These are phyloP conservation scores for Enchytraeus crypticus DNA, from an alignment of 2,888 invertebrate species.

Conservation along the genomic window DNA sequence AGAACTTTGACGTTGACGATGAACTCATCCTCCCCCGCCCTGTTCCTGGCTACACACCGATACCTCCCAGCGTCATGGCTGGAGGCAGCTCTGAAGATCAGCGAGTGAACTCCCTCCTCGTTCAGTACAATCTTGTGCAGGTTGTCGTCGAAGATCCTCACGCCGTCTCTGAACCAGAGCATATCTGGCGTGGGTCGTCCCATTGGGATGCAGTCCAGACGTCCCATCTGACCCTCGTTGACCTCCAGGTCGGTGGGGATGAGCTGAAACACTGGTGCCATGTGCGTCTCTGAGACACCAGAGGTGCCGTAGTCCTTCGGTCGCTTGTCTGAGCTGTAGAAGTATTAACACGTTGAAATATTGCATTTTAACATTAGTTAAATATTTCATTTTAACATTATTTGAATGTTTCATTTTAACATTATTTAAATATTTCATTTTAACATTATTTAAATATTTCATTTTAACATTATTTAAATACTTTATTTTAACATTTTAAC, in stretches of 20 bases:
- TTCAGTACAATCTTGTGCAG: slow-evolving; percentile 69
- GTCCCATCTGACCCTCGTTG: slow-evolving; percentile 50
- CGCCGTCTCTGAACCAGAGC: slow-evolving; percentile 73
- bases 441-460: no score
- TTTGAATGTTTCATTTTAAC: no score
- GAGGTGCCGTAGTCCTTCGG: slow-evolving; percentile 20
- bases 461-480: no score
- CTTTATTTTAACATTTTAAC: no score
- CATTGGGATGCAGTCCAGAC: slow-evolving; percentile 45
- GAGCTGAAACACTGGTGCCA: slow-evolving; percentile 42
- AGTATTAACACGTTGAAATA: no score
- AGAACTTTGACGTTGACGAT: slow-evolving; percentile 75
- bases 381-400: no score
- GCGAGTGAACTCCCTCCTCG: slow-evolving; percentile 87
- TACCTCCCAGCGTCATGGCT: slow-evolving; percentile 78
- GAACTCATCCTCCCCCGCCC: slow-evolving; percentile 84
- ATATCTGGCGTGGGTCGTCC: slow-evolving; percentile 53
- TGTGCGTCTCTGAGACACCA: slow-evolving; percentile 44
- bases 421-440: no score
- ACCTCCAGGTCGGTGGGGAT: slow-evolving; percentile 48
- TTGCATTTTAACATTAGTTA: no score
- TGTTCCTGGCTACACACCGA: slow-evolving; percentile 85
- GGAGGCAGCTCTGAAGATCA: slow-evolving; percentile 87
- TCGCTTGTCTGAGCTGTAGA: no score
- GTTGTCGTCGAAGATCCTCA: slow-evolving; percentile 72